Percentiles rank a stretch among this genome's conserved stretches.
Evolutionary conservation across 2,113 vertebrate species (phyloP).

Genomic region (Ptilorrhoa leucosticta): DNA sequence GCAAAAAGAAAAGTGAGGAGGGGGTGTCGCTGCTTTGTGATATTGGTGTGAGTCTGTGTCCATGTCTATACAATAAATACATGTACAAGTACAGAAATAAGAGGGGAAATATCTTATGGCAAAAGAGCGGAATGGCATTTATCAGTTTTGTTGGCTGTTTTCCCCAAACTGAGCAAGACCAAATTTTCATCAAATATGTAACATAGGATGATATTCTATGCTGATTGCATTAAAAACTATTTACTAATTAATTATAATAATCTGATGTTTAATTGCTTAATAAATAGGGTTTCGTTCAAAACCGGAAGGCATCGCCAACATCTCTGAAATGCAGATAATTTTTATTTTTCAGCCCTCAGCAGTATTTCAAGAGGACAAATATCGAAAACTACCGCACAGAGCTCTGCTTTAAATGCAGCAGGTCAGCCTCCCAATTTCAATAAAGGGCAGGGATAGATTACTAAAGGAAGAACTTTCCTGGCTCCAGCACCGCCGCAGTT

Average conservation of each 20-base stretch:
- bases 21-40: background rate
- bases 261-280: background rate
- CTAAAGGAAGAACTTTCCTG: background rate
- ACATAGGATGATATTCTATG: background rate
- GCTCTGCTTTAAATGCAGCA: background rate
- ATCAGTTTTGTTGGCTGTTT: background rate
- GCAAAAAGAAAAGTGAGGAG: background rate
- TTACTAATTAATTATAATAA: background rate
- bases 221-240: background rate
- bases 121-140: background rate
- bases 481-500: fast-evolving
- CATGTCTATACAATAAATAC: background rate
- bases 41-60: background rate
- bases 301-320: background rate
- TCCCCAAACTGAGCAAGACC: fast-evolving
- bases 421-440: background rate
- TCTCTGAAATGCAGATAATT: fast-evolving
- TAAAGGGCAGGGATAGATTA: background rate
- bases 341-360: background rate
- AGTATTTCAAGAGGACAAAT: background rate
- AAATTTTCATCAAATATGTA: background rate
- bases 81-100: background rate
- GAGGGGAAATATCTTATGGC: background rate
- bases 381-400: background rate
- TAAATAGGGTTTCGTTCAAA: background rate